Evolutionary conservation across 2,113 vertebrate species (phyloP).

Genomic region (Cryptomyrus ogoouensis): DNA sequence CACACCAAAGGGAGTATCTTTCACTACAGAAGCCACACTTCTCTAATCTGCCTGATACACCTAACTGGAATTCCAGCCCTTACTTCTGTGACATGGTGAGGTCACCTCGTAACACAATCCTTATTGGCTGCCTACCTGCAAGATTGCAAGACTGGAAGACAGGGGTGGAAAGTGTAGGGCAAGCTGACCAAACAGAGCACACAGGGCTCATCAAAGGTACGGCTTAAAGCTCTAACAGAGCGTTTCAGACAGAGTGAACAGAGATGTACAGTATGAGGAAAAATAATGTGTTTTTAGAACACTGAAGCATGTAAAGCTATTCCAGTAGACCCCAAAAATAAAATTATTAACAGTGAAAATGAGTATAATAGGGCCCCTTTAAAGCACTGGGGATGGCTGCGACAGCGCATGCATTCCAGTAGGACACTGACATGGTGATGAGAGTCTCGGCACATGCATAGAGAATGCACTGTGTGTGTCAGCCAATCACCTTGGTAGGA

Average conservation of each 20-base stretch:
- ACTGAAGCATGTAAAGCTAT: neutral
- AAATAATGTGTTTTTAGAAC: neutral
- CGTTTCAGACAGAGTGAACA: neutral
- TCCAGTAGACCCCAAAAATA: neutral
- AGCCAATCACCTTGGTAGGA: neutral
- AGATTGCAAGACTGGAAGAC: neutral
- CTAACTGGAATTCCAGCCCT: neutral
- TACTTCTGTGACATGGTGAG: neutral
- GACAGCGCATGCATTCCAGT: neutral
- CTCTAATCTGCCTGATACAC: neutral
- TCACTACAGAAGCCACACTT: neutral
- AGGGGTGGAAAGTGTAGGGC: neutral
- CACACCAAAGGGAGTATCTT: neutral
- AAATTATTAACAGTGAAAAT: neutral
- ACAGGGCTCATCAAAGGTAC: neutral
- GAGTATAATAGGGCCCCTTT: neutral
- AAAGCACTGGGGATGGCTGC: too few relatives aligned
- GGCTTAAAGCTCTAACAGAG: neutral
- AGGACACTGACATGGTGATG: neutral
- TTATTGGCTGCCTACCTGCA: neutral
- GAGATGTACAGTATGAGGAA: neutral
- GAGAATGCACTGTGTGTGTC: neutral
- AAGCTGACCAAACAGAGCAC: neutral
- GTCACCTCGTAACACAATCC: neutral
- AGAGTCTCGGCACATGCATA: neutral